phyloP scores from a whole-genome alignment of 2,113 vertebrate species.

The Petromus typicus region DNA sequence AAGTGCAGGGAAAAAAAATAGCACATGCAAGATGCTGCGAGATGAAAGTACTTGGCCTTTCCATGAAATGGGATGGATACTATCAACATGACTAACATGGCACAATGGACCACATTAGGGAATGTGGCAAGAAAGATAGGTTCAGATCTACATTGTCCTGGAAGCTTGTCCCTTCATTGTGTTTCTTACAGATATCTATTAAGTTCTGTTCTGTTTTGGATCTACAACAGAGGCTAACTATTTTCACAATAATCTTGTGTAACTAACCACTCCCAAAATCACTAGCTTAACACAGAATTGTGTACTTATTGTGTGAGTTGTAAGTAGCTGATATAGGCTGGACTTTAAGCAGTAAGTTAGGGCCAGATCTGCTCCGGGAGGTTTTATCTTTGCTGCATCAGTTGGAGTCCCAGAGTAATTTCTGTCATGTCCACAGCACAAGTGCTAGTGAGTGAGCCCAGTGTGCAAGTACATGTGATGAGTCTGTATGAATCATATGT shows the following conservation, averaged over 20 bases:
- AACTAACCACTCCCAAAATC: background rate
- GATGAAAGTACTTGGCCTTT: background rate
- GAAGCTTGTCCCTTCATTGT: background rate
- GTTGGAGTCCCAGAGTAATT: background rate
- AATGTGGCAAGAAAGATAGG: background rate
- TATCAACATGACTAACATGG: background rate
- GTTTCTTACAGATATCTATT: background rate
- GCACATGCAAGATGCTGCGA: background rate
- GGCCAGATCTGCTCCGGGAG: background rate
- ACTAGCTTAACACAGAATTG: background rate
- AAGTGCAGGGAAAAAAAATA: background rate
- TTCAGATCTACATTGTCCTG: background rate
- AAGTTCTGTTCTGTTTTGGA: background rate
- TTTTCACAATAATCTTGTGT: slow-evolving; percentile 7
- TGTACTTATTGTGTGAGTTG: background rate
- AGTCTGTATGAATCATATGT: background rate
- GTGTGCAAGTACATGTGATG: background rate
- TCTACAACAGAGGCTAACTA: background rate
- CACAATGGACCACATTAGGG: background rate
- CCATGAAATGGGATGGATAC: background rate
- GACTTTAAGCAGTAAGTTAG: background rate
- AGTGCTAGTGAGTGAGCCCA: background rate
- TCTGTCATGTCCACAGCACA: background rate
- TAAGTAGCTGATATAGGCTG: background rate
- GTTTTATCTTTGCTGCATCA: background rate